Evolutionary conservation across 1,140 invertebrate species (phyloP), one percentile per base, ranked within the genome.

Genomic region (Calephelis nemesis): DNA sequence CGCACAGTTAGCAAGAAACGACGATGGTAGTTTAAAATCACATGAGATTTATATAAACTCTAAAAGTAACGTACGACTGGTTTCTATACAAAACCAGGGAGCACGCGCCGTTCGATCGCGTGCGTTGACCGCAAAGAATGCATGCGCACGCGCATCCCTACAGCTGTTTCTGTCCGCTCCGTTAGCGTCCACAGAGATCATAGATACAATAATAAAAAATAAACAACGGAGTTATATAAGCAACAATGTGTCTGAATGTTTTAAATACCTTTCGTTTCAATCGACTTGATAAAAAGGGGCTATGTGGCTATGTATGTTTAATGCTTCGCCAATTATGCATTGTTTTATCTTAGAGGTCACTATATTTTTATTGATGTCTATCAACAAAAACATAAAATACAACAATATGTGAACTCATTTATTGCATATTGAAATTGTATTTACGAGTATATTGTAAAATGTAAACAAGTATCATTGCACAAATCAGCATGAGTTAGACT

Each of bases 61-160:
- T 60, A 39, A 60, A 39, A 60, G 54, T 40, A 60, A 39, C 30
- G 12, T 60, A 39, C 15, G 52, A 58, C 54, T 60, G 54, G 54
- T 60, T 60, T 60, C 54, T 60, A 40, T 60, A 60, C 11, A 60
- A 58, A 72, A 72, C 68, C 68, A 39, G 19, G 49, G 66, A 66
- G 69, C 67, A 60, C 60, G 65, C 65, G 68, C 62, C 68, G 58
- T 60, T 54, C 50, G 63, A 42, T 60, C 52, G 72, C 82, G 84
- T 81, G 78, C 83, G 80, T 84, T 85, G 84, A 86, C 84, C 84
- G 81, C 83, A 81, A 79, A 77, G 82, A 84, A 86, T 84, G 81
- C 78, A 81, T 74, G 71, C 76, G 77, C 77, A 69, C 79, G 69
- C 81, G 77, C 73, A 72, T 74, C 76, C 72, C 67, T 64, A 74